phyloP scores from a whole-genome alignment of 2,888 invertebrate species.

The Augiades crinisus region DNA sequence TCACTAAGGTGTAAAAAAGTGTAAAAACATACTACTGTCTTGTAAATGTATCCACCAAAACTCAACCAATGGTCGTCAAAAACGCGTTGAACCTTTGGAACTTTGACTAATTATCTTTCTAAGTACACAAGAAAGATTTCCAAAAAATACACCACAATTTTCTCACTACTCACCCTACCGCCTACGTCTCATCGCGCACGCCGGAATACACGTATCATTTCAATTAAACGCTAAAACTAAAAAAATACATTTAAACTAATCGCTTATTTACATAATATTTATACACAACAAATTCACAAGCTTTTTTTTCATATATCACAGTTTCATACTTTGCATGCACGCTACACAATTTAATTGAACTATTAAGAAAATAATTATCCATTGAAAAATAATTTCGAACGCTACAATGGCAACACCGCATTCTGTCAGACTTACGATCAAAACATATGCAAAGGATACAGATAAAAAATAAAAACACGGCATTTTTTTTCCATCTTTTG shows the following conservation, averaged over 20 bases:
- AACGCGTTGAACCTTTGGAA: not conserved
- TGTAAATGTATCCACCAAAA: constrained; percentile 23
- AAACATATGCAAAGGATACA: not conserved
- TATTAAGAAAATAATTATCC: constrained; percentile 3
- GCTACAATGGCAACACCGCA: not conserved
- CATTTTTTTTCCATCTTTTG: no score
- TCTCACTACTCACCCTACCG: not conserved
- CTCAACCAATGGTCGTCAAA: constrained; percentile 16
- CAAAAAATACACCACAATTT: constrained; percentile 18
- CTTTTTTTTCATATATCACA: constrained; percentile 60
- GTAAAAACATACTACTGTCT: constrained; percentile 10
- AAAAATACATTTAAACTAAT: constrained; percentile 16
- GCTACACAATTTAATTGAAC: constrained; percentile 29
- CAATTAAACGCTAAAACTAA: constrained; percentile 3
- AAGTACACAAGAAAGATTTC: constrained; percentile 5
- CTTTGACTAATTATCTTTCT: not conserved
- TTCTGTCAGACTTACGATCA: not conserved
- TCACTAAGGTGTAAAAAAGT: constrained; percentile 15
- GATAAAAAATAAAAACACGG: not conserved
- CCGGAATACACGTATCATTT: not conserved
- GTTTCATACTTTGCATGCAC: constrained; percentile 68
- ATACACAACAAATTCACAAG: constrained; percentile 56
- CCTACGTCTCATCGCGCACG: constrained; percentile 11
- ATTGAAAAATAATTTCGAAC: constrained; percentile 1
- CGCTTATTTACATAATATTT: constrained; percentile 36